phyloP scores from a whole-genome alignment of 2,113 vertebrate species.

The Pangasianodon hypophthalmus region DNA sequence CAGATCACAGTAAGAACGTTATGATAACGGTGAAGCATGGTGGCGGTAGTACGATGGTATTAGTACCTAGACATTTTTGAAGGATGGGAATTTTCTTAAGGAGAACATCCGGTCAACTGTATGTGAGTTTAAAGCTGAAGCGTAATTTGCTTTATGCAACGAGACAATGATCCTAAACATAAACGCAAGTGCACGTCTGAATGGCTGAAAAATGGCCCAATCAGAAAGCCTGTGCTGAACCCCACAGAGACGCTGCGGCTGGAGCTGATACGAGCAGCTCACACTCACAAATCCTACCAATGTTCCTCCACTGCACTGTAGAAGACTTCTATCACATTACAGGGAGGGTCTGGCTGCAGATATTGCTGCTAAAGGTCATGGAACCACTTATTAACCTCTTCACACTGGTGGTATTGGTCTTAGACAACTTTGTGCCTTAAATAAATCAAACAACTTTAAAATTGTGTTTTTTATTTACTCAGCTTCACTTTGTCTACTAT shows the following conservation, averaged over 20 bases:
- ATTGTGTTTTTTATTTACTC: background rate
- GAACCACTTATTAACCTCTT: background rate
- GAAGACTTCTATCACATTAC: background rate
- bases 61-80: background rate
- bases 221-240: background rate
- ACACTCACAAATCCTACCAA: background rate
- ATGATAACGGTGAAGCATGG: background rate
- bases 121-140: background rate
- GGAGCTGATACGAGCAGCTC: background rate
- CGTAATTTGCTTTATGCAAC: background rate
- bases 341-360: background rate
- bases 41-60: background rate
- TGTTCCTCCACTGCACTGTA: background rate
- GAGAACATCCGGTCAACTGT: background rate
- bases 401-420: background rate
- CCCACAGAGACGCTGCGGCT: background rate
- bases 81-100: background rate
- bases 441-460: background rate
- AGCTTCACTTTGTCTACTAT: background rate
- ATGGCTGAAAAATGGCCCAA: background rate
- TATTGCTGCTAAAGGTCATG: background rate
- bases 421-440: background rate
- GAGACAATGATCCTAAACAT: background rate
- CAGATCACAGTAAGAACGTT: background rate
- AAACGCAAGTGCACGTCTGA: background rate